Conservation (phyloP, 2,888 invertebrate genomes). For the Pantelozetes paolii region DNA sequence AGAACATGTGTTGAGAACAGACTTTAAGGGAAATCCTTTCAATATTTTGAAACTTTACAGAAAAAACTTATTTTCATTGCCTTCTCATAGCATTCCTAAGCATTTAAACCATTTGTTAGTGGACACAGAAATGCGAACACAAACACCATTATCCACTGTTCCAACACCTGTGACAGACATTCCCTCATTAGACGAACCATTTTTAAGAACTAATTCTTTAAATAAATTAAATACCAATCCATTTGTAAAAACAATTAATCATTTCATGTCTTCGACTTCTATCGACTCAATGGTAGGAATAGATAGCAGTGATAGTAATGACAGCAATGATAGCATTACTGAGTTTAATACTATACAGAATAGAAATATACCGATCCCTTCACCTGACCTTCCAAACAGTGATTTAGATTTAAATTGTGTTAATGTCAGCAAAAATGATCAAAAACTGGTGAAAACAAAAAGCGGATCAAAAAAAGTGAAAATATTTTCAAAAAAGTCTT, state of each 20-base stretch:
- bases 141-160: not conserved
- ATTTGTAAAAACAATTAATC: not conserved
- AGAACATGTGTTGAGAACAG: not conserved
- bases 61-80: slow-evolving; percentile 20
- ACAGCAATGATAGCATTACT: slow-evolving; percentile 24
- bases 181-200: not conserved
- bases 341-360: not conserved
- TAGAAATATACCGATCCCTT: not conserved
- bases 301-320: slow-evolving; percentile 23
- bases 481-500: slow-evolving; percentile 16
- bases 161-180: no score
- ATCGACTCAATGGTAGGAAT: slow-evolving; percentile 26
- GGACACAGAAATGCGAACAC: not conserved
- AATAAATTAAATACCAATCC: slow-evolving; percentile 5
- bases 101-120: not conserved
- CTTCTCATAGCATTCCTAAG: not conserved
- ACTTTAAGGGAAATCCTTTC: slow-evolving; percentile 28
- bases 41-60: slow-evolving; percentile 16
- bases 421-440: not conserved
- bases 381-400: not conserved
- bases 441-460: not conserved
- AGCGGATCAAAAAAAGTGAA: not conserved
- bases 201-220: not conserved
- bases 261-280: not conserved
- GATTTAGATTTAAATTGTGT: not conserved